A percentile compares a stretch with the other conserved stretches of the same genome.
phyloP scores from a whole-genome alignment of 2,113 vertebrate species.

The Prunella fulvescens region DNA sequence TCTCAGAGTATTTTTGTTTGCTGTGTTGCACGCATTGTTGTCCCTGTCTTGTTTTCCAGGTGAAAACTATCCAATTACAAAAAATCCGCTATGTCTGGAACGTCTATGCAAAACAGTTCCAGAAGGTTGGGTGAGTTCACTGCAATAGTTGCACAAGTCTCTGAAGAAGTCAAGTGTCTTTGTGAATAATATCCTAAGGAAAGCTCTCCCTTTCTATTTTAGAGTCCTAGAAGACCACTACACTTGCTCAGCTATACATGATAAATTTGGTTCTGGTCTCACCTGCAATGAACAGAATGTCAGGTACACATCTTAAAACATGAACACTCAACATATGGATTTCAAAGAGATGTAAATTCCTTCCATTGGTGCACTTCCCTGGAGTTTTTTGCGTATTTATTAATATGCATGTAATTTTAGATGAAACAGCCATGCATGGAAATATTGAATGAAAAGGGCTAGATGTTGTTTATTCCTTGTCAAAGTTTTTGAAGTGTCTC shows the following conservation, averaged over 20 bases:
- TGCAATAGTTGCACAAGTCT: neutral
- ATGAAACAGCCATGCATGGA: neutral
- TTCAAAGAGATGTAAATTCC: neutral
- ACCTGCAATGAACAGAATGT: conserved; percentile 65
- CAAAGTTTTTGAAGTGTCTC: neutral
- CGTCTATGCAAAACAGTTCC: conserved; percentile 65
- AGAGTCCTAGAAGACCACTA: conserved; percentile 75
- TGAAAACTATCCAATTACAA: conserved; percentile 75
- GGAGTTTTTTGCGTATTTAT: neutral
- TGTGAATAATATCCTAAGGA: neutral
- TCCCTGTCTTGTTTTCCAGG: conserved; percentile 57
- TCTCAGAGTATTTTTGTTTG: neutral
- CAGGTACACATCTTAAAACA: conserved; percentile 59
- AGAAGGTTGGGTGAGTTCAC: conserved; percentile 76
- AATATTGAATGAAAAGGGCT: neutral
- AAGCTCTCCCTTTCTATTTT: conserved; percentile 6
- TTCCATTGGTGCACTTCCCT: neutral
- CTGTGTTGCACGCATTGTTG: neutral
- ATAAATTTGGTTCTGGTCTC: conserved; percentile 74
- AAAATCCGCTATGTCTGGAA: conserved; percentile 80
- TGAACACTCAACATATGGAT: neutral
- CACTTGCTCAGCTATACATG: conserved; percentile 71
- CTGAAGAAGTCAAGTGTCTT: neutral
- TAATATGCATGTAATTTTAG: neutral
- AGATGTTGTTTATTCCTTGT: neutral